Conservation (phyloP, 2,797 vertebrate genomes). For the Paramormyrops hopkinsi region DNA sequence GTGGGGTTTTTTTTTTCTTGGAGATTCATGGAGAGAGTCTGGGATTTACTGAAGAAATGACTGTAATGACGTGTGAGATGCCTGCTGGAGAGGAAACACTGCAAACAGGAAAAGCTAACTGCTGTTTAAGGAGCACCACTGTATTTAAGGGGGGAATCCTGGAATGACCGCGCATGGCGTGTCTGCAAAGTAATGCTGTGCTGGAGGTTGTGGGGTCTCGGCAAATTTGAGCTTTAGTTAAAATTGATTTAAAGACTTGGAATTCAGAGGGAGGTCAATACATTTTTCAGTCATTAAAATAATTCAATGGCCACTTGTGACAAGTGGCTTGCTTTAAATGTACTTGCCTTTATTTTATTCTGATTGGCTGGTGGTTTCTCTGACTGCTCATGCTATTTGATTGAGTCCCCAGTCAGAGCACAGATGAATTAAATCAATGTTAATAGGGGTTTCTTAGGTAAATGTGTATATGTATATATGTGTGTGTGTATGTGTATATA, state of each 20-base stretch:
- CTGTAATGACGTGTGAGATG: neutral
- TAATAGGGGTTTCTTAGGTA: neutral
- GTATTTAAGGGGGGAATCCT: slow-evolving; percentile 44
- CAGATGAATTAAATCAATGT: neutral
- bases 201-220: slow-evolving; percentile 40
- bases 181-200: slow-evolving; percentile 27
- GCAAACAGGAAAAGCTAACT: neutral
- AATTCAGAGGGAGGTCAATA: slow-evolving; percentile 63
- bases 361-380: slow-evolving; percentile 53
- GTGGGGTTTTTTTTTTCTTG: neutral
- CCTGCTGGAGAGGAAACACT: neutral
- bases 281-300: slow-evolving; percentile 59
- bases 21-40: neutral
- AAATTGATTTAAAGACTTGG: slow-evolving; percentile 65
- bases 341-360: slow-evolving; percentile 53
- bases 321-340: slow-evolving; percentile 56
- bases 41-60: neutral
- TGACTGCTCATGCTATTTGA: slow-evolving; percentile 47
- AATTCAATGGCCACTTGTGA: slow-evolving; percentile 59
- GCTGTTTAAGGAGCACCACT: slow-evolving; percentile 43
- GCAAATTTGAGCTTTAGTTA: slow-evolving; percentile 64
- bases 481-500: no score
- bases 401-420: neutral
- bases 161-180: neutral
- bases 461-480: neutral